Evolutionary conservation across 2,888 invertebrate species (phyloP).

Genomic region (Phyllotreta cruciferae): DNA sequence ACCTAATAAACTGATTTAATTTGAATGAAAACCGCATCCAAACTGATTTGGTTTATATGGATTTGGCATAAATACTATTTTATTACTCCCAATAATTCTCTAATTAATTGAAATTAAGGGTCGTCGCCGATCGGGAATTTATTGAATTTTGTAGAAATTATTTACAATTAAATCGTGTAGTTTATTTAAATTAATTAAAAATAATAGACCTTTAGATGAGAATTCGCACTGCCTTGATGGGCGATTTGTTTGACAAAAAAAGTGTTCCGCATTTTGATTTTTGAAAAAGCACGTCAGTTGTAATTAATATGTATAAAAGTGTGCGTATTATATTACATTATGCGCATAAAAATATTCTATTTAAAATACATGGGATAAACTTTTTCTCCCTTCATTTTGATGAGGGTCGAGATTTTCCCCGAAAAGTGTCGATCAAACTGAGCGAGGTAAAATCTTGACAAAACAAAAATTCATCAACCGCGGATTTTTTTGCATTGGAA

Average conservation of each 20-base stretch:
- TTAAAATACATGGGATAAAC: slow-evolving; percentile 16
- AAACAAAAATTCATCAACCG: slow-evolving; percentile 17
- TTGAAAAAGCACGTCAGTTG: too few relatives aligned
- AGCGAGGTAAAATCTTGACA: slow-evolving; percentile 19
- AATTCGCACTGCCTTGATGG: too few relatives aligned
- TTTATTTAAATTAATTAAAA: too few relatives aligned
- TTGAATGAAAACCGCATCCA: slow-evolving; percentile 14
- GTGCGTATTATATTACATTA: slow-evolving; percentile 23
- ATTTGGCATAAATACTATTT: slow-evolving; percentile 12
- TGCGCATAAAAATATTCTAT: slow-evolving; percentile 35
- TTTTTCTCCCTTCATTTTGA: slow-evolving; percentile 16
- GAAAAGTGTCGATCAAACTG: slow-evolving; percentile 27
- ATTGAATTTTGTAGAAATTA: neutral
- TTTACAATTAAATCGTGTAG: neutral
- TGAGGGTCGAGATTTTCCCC: slow-evolving; percentile 32
- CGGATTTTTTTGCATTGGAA: slow-evolving; percentile 13
- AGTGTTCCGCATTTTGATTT: too few relatives aligned
- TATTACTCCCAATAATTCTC: slow-evolving; percentile 11
- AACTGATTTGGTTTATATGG: slow-evolving; percentile 18
- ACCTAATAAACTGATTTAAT: slow-evolving; percentile 24
- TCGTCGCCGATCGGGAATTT: neutral
- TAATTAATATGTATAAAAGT: too few relatives aligned
- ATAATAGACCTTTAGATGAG: too few relatives aligned
- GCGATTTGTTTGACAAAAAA: too few relatives aligned
- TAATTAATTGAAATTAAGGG: slow-evolving; percentile 17